Base-by-base conservation (phyloP, 2,797 vertebrate genomes). In the Crypturellus tataupa region DNA sequence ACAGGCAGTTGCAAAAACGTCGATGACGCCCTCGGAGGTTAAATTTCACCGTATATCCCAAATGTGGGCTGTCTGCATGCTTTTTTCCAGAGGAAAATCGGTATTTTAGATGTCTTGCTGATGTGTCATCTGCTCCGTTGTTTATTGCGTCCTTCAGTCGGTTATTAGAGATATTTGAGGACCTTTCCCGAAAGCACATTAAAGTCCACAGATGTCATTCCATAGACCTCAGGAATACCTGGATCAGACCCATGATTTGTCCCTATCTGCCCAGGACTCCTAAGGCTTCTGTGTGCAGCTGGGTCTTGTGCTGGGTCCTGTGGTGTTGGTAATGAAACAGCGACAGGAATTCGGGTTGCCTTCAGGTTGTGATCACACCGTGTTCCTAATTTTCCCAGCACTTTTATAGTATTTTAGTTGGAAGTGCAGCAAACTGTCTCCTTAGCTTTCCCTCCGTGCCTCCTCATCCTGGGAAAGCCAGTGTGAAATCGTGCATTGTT, bases 61-160 rank as follows among this genome's bases (percentile, higher is more conserved):
- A 95, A 89, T 17, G 21, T 27, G 10, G 87, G 89, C 83, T 87
- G 72, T 81, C 86, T 1, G 5, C 83, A 71, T 2, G 2, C 95
- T 95, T 95, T 94, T 94, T 94, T 93, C 87, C 29, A 37, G 93
- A 58, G 73, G 62, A 91, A 87, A 94, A 92, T 94, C 86, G 55
- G 68, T 88, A 44, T 93, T 95, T 96, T 83, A 93, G 85, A 83
- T 94, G 80, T 87, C 95, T 93, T 93, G 94, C 92, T 44, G 95
- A 76, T 76, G 79, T 92, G 81, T 93, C 8, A 55, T 91, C 93
- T 82, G 93, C 94, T 35, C 33, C 80, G 89, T 78, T 96, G 92
- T 91, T 89, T 85, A 40, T 87, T 90, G 78, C 78, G 23, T 96
- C 85, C 83, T 96, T 96, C 85, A 37, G 89, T 89, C 13, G 40